Base-by-base conservation (phyloP, 1,140 invertebrate species). In the Lordiphosa collinella region DNA sequence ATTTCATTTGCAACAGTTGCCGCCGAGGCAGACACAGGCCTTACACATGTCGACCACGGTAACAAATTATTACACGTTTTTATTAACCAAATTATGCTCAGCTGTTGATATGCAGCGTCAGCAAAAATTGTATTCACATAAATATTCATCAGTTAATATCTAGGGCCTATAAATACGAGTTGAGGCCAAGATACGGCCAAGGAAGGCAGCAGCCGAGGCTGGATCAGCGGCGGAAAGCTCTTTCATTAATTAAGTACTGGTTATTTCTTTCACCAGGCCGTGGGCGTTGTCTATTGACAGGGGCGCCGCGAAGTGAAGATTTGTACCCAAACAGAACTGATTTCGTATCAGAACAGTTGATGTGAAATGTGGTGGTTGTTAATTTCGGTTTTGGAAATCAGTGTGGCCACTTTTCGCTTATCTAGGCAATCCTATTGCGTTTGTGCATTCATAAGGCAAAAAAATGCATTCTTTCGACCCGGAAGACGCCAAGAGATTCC, bases 1-100 rank as follows among this genome's bases (percentile, higher is more conserved):
- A 82, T 82, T 76, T 76, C 67, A 84, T 84, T 82, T 71, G 76
- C 78, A 82, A 67, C 76, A 76, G 52, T 67, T 66, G 72, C 72
- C 47, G 22, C 9, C 13, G 41, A 13, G 13, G 37, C 13, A 1
- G 12, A 48, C 46, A 48, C 34, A 36, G 31, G 5, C 10, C 2
- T 16, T 35, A 11, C 32, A 40, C 59, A 35, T 49, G 31, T 52
- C 32, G 43, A 47, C 16, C 32, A 46, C 36, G 12, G 14, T 41
- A 31, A 51, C 69, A 74, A 74, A 80, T 80, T 64, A 71, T 75
- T 82, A 66, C 76, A 76, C 61, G 78, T 65, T 82, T 76, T 76
- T 71, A 67, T 67, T 75, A 70, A 62, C 65, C 55, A 67, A 66
- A 71, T 82, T 82, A 71, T 67, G 58, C 63, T 71, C 61, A 63